These are phyloP conservation scores for Amblyteles armatorius DNA, from an alignment of 2,888 invertebrate genomes.

Conservation along the genomic window DNA sequence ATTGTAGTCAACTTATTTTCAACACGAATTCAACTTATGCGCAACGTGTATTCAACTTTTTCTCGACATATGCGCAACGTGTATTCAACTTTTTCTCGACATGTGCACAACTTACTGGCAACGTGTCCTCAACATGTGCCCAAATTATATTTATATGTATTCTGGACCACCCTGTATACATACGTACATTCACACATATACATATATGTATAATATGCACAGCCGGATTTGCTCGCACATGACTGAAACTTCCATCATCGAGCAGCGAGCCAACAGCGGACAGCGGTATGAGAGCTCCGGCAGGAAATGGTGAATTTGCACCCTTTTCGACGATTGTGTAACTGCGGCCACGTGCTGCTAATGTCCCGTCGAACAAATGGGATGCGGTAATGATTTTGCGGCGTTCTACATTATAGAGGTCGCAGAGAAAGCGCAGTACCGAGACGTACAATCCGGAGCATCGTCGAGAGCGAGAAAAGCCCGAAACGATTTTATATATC, in stretches of 20 bases:
- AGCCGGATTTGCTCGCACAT: constrained; percentile 31
- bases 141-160: neutral
- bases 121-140: no score
- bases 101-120: no score
- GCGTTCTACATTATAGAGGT: constrained; percentile 30
- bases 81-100: no score
- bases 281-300: constrained; percentile 5
- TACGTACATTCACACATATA: neutral
- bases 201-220: neutral
- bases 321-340: constrained; percentile 62
- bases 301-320: constrained; percentile 63
- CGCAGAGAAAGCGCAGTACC: neutral
- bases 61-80: no score
- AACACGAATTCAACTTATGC: no score
- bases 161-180: neutral
- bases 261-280: constrained; percentile 6
- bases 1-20: no score
- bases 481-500: neutral
- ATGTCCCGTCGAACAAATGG: constrained; percentile 60
- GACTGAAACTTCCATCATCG: constrained; percentile 54
- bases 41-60: no score
- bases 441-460: neutral
- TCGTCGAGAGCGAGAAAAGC: neutral
- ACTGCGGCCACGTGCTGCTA: constrained; percentile 62
- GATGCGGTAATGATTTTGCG: constrained; percentile 55